Base-by-base conservation (phyloP, 1,140 invertebrate genomes). In the Bombus fervidus region DNA sequence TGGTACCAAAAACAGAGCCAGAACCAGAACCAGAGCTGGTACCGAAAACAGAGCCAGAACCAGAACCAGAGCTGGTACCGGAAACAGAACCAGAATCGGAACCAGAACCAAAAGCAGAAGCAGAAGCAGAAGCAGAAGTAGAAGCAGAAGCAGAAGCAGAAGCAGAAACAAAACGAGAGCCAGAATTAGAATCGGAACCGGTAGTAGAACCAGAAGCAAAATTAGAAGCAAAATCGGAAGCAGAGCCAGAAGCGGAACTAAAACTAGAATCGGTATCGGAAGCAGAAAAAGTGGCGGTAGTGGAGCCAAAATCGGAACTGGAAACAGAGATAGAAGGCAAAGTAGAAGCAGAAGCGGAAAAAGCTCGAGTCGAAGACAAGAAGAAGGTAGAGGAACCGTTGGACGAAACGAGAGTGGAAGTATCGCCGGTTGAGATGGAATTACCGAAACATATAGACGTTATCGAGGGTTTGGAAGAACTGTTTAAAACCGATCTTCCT, bases 401-500 rank as follows among this genome's bases (percentile, higher is more conserved):
- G 76, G 37, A 57, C 1, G 43, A 73, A 10, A 62, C 83, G 62
- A 66, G 75, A 37, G n/a, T 34, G 12, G 37, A 62, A 81, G 18
- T 66, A 34, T 9, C 37, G 0, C 37, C 31, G 41, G 25, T 68
- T 41, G n/a, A 28, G 25, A 25, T 18, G 41, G 72, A 53, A 43
- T 3, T 69, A 18, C 0, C 74, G 0, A 78, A 59, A 43, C 47
- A 75, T 3, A 62, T 25, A 34, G 43, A 43, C 25, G 31, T 73
- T 28, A 18, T 57, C 2, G 39, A 57, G 25, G 69, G 75, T 22
- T 28, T 81, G 13, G 76, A 64, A 13, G 85, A 90, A 31, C 59
- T 90, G 10, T 84, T 90, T 43, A 85, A 87, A 53, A 89, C 86
- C 0, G 92, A 94, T 47, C 34, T 92, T 0, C 92, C 93, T 2